Percentiles rank a stretch among this genome's conserved stretches.
Conservation (phyloP, 2,113 vertebrate species). For the Scartelaos histophorus region DNA sequence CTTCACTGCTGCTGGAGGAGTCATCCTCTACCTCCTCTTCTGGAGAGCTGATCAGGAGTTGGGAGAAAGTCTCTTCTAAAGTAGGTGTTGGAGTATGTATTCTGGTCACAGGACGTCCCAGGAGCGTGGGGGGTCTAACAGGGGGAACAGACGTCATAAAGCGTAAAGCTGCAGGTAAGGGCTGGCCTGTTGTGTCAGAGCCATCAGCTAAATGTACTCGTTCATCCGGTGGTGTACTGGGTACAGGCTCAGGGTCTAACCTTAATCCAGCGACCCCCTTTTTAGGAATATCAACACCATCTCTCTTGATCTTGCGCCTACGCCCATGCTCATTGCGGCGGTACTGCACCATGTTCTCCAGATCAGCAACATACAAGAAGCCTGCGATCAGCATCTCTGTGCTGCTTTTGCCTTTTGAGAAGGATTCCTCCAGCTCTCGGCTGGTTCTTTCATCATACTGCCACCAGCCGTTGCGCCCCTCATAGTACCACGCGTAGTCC, state of each 20-base stretch:
- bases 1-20: slow-evolving; percentile 77
- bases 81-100: slow-evolving; percentile 71
- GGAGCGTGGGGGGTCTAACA: slow-evolving; percentile 79
- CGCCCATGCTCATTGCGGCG: slow-evolving; percentile 92
- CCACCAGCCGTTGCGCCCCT: slow-evolving; percentile 98
- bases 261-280: slow-evolving; percentile 95
- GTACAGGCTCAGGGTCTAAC: slow-evolving; percentile 84
- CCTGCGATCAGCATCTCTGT: slow-evolving; percentile 97
- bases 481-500: slow-evolving; percentile 95
- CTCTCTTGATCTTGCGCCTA: slow-evolving; percentile 93
- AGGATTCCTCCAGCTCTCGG: slow-evolving; percentile 93
- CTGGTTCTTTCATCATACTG: slow-evolving; percentile 96
- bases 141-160: slow-evolving; percentile 68
- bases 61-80: slow-evolving; percentile 86
- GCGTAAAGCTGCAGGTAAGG: slow-evolving; percentile 41
- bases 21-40: slow-evolving; percentile 82
- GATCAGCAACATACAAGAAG: slow-evolving; percentile 93
- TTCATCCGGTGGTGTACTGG: slow-evolving; percentile 67
- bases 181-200: slow-evolving; percentile 77
- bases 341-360: slow-evolving; percentile 98
- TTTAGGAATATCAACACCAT: slow-evolving; percentile 94
- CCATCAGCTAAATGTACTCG: slow-evolving; percentile 88
- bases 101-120: slow-evolving; percentile 80
- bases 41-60: slow-evolving; percentile 84
- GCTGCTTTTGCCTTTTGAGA: slow-evolving; percentile 90